Percentiles rank a stretch among this genome's conserved stretches.
Evolutionary conservation across 2,113 vertebrate genomes (phyloP).

Genomic region (Origma solitaria): DNA sequence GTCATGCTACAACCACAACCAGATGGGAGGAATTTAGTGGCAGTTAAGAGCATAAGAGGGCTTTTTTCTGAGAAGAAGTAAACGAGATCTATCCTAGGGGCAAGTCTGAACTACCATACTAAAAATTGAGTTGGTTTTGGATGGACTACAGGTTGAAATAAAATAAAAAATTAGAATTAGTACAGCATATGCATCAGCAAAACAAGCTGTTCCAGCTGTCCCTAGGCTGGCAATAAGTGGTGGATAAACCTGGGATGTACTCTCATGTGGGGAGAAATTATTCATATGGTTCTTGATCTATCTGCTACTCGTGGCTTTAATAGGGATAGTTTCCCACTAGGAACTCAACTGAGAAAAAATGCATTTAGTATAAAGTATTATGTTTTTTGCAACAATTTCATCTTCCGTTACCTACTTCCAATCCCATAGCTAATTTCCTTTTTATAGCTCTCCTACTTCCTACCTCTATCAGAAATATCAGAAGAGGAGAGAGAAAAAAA

Average conservation of each 20-base stretch:
- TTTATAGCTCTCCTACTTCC: background rate
- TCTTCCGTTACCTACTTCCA: background rate
- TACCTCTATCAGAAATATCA: background rate
- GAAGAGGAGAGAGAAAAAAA: background rate
- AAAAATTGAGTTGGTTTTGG: background rate
- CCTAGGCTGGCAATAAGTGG: background rate
- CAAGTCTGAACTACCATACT: background rate
- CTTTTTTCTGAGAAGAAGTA: background rate
- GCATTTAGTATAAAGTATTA: background rate
- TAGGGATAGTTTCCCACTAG: background rate
- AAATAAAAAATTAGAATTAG: background rate
- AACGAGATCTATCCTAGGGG: background rate
- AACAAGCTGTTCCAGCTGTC: background rate
- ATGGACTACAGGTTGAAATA: background rate
- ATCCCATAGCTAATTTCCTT: background rate
- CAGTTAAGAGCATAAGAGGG: background rate
- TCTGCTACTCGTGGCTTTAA: background rate
- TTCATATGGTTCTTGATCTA: background rate
- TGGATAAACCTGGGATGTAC: background rate
- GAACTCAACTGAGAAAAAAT: background rate
- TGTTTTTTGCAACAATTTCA: background rate
- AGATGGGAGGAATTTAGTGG: background rate
- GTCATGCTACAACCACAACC: background rate
- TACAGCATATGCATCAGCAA: background rate
- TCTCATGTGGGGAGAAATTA: background rate